Percentiles rank a stretch among this genome's conserved stretches.
These are phyloP conservation scores for Lophochroa leadbeateri DNA, from an alignment of 2,113 vertebrate species.

Conservation along the genomic window DNA sequence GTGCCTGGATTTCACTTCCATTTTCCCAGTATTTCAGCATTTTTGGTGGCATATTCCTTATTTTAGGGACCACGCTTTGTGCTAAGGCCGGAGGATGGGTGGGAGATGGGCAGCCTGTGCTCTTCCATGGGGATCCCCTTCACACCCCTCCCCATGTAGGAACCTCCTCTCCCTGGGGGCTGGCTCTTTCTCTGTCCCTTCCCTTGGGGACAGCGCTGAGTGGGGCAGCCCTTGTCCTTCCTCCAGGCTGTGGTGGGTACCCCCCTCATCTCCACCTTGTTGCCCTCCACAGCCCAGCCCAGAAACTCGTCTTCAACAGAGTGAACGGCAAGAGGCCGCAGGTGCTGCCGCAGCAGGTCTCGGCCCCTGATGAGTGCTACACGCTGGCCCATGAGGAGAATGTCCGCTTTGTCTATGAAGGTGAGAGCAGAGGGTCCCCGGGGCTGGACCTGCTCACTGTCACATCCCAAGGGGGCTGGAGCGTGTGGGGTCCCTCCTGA, in stretches of 20 bases:
- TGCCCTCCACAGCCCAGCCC: conserved; percentile 70
- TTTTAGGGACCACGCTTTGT: not conserved
- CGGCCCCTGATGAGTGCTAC: conserved; percentile 81
- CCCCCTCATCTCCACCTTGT: not conserved
- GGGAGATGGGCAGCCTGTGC: accelerated
- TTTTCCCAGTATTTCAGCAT: not conserved
- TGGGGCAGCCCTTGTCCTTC: not conserved
- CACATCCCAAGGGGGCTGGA: not conserved
- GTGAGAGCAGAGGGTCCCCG: conserved; percentile 68
- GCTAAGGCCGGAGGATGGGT: not conserved
- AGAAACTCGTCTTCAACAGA: conserved; percentile 91
- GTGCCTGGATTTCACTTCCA: not conserved
- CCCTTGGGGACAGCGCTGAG: not conserved
- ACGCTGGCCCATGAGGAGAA: conserved; percentile 93
- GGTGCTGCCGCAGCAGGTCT: conserved; percentile 66
- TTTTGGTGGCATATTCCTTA: not conserved
- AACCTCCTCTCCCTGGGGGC: not conserved
- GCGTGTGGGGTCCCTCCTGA: not conserved
- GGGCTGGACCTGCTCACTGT: not conserved
- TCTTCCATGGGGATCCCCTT: not conserved
- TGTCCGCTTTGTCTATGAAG: conserved; percentile 91
- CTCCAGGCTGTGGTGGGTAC: not conserved
- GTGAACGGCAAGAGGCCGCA: conserved; percentile 87
- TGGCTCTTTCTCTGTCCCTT: not conserved
- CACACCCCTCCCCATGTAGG: not conserved